These are phyloP conservation scores for Aphelinus certus DNA, from an alignment of 1,140 invertebrate species.

Conservation along the genomic window DNA sequence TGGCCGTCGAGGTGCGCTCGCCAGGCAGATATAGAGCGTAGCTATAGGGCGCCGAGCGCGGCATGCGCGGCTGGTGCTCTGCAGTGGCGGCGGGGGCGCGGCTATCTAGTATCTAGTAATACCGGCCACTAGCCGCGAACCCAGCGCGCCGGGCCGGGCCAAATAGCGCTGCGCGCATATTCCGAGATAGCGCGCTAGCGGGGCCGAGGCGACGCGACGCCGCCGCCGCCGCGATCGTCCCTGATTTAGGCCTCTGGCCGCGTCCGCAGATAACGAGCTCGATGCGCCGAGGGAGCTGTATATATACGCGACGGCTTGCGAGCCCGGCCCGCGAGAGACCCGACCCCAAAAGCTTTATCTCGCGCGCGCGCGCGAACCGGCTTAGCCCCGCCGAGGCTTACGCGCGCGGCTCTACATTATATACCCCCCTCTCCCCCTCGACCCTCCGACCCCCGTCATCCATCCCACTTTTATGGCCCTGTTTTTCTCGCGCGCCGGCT, in stretches of 20 bases:
- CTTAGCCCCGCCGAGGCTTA: too few relatives aligned
- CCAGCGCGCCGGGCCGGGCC: slow-evolving; percentile 52
- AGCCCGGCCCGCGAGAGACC: slow-evolving; percentile 40
- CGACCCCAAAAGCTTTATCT: slow-evolving; percentile 61
- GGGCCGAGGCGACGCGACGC: slow-evolving; percentile 3
- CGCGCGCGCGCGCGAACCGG: slow-evolving; percentile 19
- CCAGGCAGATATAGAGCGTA: slow-evolving; percentile 1
- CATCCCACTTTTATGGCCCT: too few relatives aligned
- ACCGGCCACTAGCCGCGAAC: slow-evolving; percentile 56
- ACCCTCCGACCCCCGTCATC: too few relatives aligned
- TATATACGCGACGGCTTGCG: too few relatives aligned
- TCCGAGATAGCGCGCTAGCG: slow-evolving; percentile 54
- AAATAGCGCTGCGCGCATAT: slow-evolving; percentile 65
- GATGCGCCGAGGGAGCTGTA: slow-evolving; percentile 46
- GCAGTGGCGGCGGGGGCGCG: slow-evolving; percentile 39
- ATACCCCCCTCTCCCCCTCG: too few relatives aligned
- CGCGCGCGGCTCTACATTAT: too few relatives aligned
- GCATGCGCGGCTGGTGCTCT: slow-evolving; percentile 38
- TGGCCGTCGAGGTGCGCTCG: slow-evolving; percentile 12
- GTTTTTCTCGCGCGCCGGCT: too few relatives aligned
- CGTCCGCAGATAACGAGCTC: slow-evolving; percentile 62
- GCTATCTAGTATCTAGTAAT: slow-evolving; percentile 63
- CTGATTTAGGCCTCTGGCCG: slow-evolving; percentile 60
- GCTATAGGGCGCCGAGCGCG: background rate
- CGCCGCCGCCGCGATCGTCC: slow-evolving; percentile 51